Evolutionary conservation across 2,797 vertebrate genomes (phyloP).

Genomic region (Picus viridis): DNA sequence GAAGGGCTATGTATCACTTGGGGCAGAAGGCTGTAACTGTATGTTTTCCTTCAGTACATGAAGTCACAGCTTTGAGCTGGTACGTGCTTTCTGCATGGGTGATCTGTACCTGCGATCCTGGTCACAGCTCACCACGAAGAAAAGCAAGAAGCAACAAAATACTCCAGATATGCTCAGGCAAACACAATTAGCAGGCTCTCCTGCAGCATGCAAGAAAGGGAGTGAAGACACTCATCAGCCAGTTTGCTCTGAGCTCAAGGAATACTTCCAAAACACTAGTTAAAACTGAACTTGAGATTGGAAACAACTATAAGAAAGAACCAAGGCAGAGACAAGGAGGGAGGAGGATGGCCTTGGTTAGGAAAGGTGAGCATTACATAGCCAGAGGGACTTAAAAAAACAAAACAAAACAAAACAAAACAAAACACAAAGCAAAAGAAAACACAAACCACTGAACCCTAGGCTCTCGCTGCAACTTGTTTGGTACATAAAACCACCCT

Average conservation of each 20-base stretch:
- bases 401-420: neutral
- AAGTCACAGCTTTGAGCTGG: neutral
- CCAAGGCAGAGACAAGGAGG: neutral
- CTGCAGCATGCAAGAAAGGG: neutral
- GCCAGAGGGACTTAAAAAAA: conserved; percentile 10
- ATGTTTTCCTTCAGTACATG: neutral
- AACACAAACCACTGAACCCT: neutral
- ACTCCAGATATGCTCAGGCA: neutral
- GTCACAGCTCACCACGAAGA: neutral
- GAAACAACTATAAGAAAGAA: neutral
- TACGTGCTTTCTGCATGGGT: neutral
- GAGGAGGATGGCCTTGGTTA: neutral
- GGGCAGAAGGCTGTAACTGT: neutral
- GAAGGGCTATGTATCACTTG: neutral
- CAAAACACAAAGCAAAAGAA: neutral
- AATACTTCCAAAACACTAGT: neutral
- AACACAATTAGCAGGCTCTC: neutral
- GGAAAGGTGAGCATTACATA: neutral
- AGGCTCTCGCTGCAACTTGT: neutral
- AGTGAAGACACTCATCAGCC: neutral
- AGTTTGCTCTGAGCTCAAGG: neutral
- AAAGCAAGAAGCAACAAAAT: neutral
- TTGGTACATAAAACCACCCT: conserved; percentile 31
- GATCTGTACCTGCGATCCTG: fast-evolving
- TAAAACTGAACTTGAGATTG: neutral